Evolutionary conservation across 2,888 invertebrate genomes (phyloP).

Genomic region (Tuta absoluta): DNA sequence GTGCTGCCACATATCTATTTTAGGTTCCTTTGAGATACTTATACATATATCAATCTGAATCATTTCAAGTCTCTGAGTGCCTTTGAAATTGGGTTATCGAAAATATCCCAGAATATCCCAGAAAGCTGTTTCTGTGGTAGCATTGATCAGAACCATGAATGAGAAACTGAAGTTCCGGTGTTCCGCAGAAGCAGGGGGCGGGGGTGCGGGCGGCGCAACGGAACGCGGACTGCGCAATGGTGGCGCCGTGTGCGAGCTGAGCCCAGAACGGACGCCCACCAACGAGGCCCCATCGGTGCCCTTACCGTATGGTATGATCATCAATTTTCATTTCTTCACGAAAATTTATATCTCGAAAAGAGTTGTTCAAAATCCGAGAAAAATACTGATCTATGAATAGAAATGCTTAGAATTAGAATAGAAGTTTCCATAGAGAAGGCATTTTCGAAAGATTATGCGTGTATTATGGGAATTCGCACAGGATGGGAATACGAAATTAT

Average conservation of each 20-base stretch:
- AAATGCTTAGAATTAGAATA: no score
- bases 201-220: slow-evolving; percentile 71
- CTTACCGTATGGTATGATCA: slow-evolving; percentile 71
- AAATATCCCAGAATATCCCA: neutral
- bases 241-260: slow-evolving; percentile 74
- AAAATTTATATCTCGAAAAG: neutral
- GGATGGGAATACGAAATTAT: no score
- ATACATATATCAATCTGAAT: no score
- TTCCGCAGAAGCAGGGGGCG: slow-evolving; percentile 72
- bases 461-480: no score
- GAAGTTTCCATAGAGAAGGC: no score
- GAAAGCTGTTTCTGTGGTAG: neutral
- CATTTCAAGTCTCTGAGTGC: neutral
- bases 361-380: neutral
- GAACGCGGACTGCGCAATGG: slow-evolving; percentile 65
- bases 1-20: neutral
- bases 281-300: slow-evolving; percentile 76
- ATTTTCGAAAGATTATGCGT: no score
- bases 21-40: no score
- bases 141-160: slow-evolving; percentile 15
- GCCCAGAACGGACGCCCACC: slow-evolving; percentile 78
- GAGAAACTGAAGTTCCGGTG: slow-evolving; percentile 18
- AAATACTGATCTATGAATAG: no score
- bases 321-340: neutral
- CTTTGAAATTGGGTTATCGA: neutral